Conservation (phyloP, 2,113 vertebrate species). For the Pangasianodon gigas region DNA sequence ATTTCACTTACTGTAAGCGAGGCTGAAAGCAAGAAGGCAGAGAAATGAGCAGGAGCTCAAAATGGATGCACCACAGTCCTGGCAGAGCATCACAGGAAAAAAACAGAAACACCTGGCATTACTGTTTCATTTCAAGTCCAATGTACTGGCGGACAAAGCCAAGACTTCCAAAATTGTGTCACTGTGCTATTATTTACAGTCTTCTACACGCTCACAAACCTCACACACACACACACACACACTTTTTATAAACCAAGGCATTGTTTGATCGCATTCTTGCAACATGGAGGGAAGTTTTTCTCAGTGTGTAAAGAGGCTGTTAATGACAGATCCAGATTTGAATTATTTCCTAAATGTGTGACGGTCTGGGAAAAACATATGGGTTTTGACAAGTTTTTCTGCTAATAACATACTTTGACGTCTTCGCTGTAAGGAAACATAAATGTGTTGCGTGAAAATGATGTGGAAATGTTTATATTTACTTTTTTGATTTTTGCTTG, state of each 20-base stretch:
- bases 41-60: neutral
- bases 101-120: neutral
- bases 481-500: too few relatives aligned
- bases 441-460: neutral
- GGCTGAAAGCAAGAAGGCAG: neutral
- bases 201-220: neutral
- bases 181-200: neutral
- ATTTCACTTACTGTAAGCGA: neutral
- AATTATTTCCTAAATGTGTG: neutral
- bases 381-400: neutral
- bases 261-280: neutral
- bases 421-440: neutral
- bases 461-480: neutral
- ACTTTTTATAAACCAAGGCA: neutral
- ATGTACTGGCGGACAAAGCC: neutral
- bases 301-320: neutral
- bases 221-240: neutral
- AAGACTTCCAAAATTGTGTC: neutral
- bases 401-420: neutral
- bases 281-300: neutral
- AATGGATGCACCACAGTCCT: neutral
- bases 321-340: neutral
- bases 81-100: neutral
- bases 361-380: neutral
- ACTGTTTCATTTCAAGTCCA: neutral